These are phyloP conservation scores for Prochilodus magdalenae DNA, from an alignment of 2,113 vertebrate genomes.

Conservation along the genomic window DNA sequence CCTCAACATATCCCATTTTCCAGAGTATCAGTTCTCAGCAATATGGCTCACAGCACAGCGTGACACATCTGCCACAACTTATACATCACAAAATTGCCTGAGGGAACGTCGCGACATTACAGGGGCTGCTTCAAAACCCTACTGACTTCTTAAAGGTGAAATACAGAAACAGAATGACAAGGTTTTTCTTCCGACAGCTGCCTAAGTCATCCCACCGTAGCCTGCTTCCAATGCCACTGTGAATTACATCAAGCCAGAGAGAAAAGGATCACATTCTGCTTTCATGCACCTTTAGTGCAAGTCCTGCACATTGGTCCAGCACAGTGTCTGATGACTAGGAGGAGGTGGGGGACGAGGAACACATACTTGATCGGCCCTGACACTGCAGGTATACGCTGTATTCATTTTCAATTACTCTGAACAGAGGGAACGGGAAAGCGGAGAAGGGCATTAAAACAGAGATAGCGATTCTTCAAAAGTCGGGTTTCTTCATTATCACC, in stretches of 20 bases:
- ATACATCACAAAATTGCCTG: not conserved
- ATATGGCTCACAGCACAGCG: not conserved
- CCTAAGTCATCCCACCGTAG: not conserved
- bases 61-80: constrained; percentile 7
- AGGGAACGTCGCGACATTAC: not conserved
- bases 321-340: not conserved
- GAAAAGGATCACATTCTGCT: constrained; percentile 8
- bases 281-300: not conserved
- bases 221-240: not conserved
- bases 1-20: not conserved
- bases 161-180: not conserved
- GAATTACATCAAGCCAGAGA: constrained; percentile 24
- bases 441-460: not conserved
- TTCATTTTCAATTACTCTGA: constrained; percentile 4
- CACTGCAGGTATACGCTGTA: not conserved
- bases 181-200: not conserved
- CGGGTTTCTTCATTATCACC: not conserved
- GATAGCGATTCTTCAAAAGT: not conserved
- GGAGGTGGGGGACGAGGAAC: not conserved
- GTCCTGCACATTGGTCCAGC: not conserved
- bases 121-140: not conserved
- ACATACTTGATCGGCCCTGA: not conserved
- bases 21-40: not conserved
- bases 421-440: not conserved
- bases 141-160: not conserved